Conservation (phyloP, 1,140 invertebrate species). For the Adelges cooleyi region DNA sequence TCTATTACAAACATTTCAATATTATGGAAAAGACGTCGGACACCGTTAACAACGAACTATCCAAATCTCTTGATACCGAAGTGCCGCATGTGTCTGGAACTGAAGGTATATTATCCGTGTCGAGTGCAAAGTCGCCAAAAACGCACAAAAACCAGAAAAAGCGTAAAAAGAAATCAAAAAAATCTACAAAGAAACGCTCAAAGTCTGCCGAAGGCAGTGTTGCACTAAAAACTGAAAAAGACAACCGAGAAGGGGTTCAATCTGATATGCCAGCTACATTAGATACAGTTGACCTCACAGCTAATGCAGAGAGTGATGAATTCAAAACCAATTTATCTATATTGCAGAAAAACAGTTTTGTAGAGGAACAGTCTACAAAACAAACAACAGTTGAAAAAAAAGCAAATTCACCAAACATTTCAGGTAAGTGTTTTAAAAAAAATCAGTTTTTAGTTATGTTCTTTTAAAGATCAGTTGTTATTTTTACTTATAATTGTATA, state of each 20-base stretch:
- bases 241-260: background rate
- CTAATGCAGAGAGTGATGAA: no score
- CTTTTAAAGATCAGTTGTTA: no score
- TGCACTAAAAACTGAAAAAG: background rate
- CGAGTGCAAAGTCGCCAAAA: background rate
- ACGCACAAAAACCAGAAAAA: slow-evolving; percentile 40
- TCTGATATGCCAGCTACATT: slow-evolving; percentile 6
- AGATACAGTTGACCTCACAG: no score
- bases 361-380: no score
- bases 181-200: slow-evolving; percentile 39
- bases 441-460: no score
- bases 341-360: no score
- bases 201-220: background rate
- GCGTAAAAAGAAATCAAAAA: slow-evolving; percentile 46
- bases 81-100: background rate
- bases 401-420: no score
- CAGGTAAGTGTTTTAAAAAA: no score
- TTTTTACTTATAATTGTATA: no score
- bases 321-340: no score
- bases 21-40: slow-evolving; percentile 15
- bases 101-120: background rate
- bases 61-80: background rate
- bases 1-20: background rate
- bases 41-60: background rate
- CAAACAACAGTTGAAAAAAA: no score